These are phyloP conservation scores for Echiichthys vipera DNA, from an alignment of 2,797 vertebrate species.

Conservation along the genomic window DNA sequence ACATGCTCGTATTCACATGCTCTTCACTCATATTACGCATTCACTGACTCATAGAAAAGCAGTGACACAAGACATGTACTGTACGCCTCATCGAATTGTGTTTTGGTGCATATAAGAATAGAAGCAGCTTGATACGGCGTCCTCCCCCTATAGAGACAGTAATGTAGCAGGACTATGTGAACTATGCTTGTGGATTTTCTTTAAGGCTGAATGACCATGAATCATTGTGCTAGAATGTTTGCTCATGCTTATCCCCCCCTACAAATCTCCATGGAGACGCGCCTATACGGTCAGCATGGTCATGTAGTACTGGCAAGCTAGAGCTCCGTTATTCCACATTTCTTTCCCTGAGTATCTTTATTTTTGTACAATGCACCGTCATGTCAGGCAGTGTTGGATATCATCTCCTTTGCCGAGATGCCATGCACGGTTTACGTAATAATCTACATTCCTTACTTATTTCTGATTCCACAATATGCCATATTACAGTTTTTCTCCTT, in stretches of 20 bases:
- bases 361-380: neutral
- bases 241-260: constrained; percentile 54
- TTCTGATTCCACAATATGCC: neutral
- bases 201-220: constrained; percentile 60
- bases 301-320: constrained; percentile 24
- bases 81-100: constrained; percentile 5
- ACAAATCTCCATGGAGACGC: constrained; percentile 60
- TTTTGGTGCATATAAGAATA: neutral
- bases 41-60: neutral
- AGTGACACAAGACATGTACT: neutral
- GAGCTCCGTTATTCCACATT: constrained; percentile 14
- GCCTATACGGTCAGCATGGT: constrained; percentile 12
- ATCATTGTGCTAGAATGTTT: constrained; percentile 69
- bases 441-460: neutral
- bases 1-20: constrained; percentile 6
- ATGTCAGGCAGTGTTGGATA: neutral
- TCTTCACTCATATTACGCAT: constrained; percentile 7
- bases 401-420: neutral
- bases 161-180: constrained; percentile 62
- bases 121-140: constrained; percentile 24
- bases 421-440: neutral
- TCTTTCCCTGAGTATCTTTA: too few species aligned
- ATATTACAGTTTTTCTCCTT: constrained; percentile 54
- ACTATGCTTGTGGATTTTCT: constrained; percentile 64
- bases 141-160: constrained; percentile 45